A percentile compares a stretch with the other conserved stretches of the same genome.
phyloP scores from a whole-genome alignment of 2,797 vertebrate genomes.

The Micromesistius poutassou region DNA sequence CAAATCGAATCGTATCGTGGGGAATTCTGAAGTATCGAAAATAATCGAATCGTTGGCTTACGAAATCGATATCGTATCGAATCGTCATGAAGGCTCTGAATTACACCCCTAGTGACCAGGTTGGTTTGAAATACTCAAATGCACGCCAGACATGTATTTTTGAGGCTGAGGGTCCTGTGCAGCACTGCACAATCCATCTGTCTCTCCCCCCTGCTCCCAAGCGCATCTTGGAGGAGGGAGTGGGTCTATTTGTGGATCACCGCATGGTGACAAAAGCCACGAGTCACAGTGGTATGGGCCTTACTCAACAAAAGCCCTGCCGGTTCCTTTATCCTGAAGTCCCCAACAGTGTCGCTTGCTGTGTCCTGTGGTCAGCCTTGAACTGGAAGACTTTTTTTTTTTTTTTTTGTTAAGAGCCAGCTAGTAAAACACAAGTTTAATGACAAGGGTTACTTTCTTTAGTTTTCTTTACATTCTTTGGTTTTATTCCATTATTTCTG shows the following conservation, averaged over 20 bases:
- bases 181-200: constrained; percentile 3
- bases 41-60: no score
- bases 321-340: neutral
- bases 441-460: no score
- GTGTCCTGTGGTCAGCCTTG: no score
- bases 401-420: no score
- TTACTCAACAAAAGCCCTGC: constrained; percentile 3
- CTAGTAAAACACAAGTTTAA: no score
- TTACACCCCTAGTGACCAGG: no score
- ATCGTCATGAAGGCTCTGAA: no score
- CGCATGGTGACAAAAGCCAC: constrained; percentile 30
- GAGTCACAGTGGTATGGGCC: neutral
- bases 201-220: constrained; percentile 20
- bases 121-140: neutral
- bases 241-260: constrained; percentile 44
- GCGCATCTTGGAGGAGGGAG: constrained; percentile 17
- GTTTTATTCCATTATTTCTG: neutral
- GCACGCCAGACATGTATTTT: neutral
- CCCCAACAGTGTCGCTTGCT: neutral
- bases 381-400: no score
- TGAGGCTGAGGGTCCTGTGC: constrained; percentile 2
- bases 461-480: no score
- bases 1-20: no score
- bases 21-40: no score
- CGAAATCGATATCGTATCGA: no score